Percentiles rank a stretch among this genome's conserved stretches.
phyloP scores from a whole-genome alignment of 2,113 vertebrate genomes.

The Plotosus lineatus region DNA sequence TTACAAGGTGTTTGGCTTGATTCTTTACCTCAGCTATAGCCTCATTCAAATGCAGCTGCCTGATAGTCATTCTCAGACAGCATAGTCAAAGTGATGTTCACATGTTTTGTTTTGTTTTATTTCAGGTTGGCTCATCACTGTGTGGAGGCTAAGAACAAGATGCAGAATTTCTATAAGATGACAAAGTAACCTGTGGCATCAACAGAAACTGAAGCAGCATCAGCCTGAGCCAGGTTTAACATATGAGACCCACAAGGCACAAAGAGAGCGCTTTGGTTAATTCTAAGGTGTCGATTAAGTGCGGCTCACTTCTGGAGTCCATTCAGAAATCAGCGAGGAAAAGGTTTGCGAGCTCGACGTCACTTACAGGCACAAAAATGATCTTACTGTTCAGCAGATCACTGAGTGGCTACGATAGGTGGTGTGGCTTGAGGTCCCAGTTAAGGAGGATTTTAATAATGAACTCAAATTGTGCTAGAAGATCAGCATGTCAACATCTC shows the following conservation, averaged over 20 bases:
- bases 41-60: conserved; percentile 38
- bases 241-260: no score
- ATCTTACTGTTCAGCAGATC: no score
- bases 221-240: conserved; percentile 2
- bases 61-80: conserved; percentile 51
- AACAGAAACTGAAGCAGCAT: conserved; percentile 1
- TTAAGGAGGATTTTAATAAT: no score
- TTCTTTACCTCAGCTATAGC: conserved; percentile 47
- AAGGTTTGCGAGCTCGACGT: no score
- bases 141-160: conserved; percentile 47
- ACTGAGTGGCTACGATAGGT: no score
- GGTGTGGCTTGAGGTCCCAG: no score
- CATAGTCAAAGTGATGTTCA: conserved; percentile 41
- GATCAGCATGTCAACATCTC: no score
- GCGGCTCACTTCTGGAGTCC: no score
- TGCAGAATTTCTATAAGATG: conserved; percentile 41
- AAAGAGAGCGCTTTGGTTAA: background rate
- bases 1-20: conserved; percentile 47
- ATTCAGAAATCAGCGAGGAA: no score
- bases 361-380: no score
- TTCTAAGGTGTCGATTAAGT: background rate
- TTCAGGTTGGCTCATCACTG: conserved; percentile 48
- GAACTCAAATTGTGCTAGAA: no score
- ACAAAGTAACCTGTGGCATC: conserved; percentile 50
- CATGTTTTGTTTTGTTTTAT: no score